Base-by-base conservation (phyloP, 2,113 vertebrate genomes). In the Salvelinus namaycush region DNA sequence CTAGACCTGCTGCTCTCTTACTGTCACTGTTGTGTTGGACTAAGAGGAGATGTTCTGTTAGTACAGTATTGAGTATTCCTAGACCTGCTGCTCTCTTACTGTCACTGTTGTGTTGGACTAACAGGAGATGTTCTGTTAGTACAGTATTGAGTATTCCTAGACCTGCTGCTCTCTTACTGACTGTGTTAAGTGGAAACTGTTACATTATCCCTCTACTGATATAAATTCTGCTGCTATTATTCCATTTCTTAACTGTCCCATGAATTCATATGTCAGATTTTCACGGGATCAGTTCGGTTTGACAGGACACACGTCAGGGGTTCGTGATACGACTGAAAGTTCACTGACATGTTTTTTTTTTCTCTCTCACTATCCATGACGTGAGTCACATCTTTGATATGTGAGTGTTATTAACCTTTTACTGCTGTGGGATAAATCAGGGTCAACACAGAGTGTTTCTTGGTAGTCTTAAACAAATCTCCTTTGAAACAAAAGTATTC, bases 181-280 rank as follows among this genome's bases (percentile, higher is more conserved):
- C 51, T 5, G 16, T 18, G 16, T 18, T 16, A 1, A 54, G 4
- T 54, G 51, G 51, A 54, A 54, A 54, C 51, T 54, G 49, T 51
- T 51, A 16, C 49, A 18, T 7, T 54, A 18, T 54, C 4, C 5
- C 51, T 54, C 51, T 72, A 69, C 68, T 85, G 86, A 34, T 84
- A 86, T 54, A 81, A 86, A 81, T 78, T 29, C 5, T 27, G 12
- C 0, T 1, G 20, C 22, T 66, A 26, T 29, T 13, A 24, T 66
- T 66, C 64, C 2, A 1, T 29, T 26, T 13, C 22, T 29, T 16
- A 14, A 54, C 29, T 29, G 26, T 66, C 26, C 39, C 81, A 67
- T 81, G 81, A 83, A 84, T 86, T 82, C 64, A 49, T 1, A 78
- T 72, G 72, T 77, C 76, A 81, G 60, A 76, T 31, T 76, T 84